Conservation (phyloP, 2,113 vertebrate genomes). For the Salvelinus namaycush region DNA sequence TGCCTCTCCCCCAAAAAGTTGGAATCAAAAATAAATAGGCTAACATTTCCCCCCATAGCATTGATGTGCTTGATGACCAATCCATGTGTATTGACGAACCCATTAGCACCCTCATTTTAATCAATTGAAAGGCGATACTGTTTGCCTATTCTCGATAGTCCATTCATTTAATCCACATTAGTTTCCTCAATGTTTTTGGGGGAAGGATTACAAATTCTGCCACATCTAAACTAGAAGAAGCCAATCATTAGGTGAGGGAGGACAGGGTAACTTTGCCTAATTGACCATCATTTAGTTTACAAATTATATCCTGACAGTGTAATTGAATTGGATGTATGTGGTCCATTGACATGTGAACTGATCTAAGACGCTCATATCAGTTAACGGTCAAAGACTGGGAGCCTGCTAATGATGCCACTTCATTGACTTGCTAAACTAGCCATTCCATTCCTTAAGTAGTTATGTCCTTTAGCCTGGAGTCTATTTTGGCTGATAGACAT, state of each 20-base stretch:
- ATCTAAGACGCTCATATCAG: constrained; percentile 81
- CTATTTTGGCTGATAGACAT: constrained; percentile 69
- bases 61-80: background rate
- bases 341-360: constrained; percentile 87
- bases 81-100: constrained; percentile 34
- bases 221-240: no score
- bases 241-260: background rate
- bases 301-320: constrained; percentile 77
- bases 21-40: no score
- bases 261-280: constrained; percentile 68
- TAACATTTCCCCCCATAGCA: background rate
- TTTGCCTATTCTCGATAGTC: background rate
- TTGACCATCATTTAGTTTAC: constrained; percentile 71
- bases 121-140: background rate
- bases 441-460: constrained; percentile 78
- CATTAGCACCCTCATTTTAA: constrained; percentile 19
- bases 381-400: constrained; percentile 75
- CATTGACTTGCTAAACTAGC: constrained; percentile 84
- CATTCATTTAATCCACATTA: background rate
- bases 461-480: constrained; percentile 71
- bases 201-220: no score
- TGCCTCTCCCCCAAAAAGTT: background rate
- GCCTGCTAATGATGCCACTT: constrained; percentile 72
- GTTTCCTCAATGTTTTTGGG: background rate
- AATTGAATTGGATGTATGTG: constrained; percentile 76